Evolutionary conservation across 1,140 invertebrate genomes (phyloP).

Genomic region (Aphidius gifuensis): DNA sequence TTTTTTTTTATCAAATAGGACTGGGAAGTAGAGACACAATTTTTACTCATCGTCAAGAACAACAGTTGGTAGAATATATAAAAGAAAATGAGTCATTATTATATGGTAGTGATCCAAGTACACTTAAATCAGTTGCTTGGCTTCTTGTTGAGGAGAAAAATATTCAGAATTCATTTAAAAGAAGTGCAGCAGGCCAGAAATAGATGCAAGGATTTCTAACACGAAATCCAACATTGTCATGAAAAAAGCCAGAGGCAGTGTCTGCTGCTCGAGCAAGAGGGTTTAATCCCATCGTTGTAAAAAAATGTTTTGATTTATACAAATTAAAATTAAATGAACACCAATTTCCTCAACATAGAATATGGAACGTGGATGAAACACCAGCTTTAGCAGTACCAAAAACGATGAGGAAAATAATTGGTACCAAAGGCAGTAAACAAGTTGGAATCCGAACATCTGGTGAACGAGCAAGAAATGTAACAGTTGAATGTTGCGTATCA

Average conservation of each 20-base stretch:
- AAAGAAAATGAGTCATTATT: constrained; percentile 19
- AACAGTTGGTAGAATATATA: constrained; percentile 28
- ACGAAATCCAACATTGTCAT: no score
- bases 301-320: constrained; percentile 18
- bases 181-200: constrained; percentile 20
- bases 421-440: constrained; percentile 35
- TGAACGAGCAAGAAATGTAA: constrained; percentile 36
- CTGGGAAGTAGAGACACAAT: no score
- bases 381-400: not conserved
- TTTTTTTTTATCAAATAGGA: no score
- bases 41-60: constrained; percentile 16
- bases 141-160: constrained; percentile 25
- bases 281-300: constrained; percentile 20
- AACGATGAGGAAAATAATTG: constrained; percentile 34
- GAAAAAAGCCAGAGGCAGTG: constrained; percentile 7
- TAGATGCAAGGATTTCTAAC: not conserved
- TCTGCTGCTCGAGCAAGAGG: constrained; percentile 14
- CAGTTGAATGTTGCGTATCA: constrained; percentile 29
- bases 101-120: not conserved
- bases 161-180: constrained; percentile 26
- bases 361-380: constrained; percentile 8
- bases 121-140: no score
- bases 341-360: not conserved
- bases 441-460: constrained; percentile 30
- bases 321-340: constrained; percentile 1